A percentile compares a stretch with the other conserved stretches of the same genome.
Conservation (phyloP, 2,113 vertebrate genomes). For the Elaphurus davidianus region DNA sequence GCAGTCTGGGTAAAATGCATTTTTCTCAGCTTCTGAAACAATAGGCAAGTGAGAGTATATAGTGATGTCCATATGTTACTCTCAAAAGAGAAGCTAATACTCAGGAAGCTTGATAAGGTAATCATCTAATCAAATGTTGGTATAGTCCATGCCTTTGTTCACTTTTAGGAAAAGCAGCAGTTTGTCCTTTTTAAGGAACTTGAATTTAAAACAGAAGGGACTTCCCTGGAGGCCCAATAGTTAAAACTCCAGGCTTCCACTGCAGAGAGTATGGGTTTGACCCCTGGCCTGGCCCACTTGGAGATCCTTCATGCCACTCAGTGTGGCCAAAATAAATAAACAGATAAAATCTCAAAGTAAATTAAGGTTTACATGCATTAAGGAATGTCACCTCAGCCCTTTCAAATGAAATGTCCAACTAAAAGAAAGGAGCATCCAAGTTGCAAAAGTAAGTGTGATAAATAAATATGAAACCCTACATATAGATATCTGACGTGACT, state of each 20-base stretch:
- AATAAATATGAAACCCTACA: not conserved
- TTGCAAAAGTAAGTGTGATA: not conserved
- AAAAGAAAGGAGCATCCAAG: not conserved
- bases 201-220: not conserved
- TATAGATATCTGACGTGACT: not conserved
- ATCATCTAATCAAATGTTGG: conserved; percentile 1
- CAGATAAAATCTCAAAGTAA: not conserved
- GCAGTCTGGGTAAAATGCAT: not conserved
- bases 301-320: not conserved
- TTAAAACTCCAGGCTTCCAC: not conserved
- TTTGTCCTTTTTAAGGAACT: not conserved
- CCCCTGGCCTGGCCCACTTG: not conserved
- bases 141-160: not conserved
- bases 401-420: not conserved
- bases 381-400: not conserved
- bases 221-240: not conserved
- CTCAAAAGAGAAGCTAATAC: not conserved
- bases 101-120: not conserved
- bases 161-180: conserved; percentile 1
- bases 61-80: not conserved
- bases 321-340: not conserved
- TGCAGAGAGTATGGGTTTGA: not conserved
- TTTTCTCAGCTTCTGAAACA: not conserved
- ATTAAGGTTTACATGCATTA: not conserved
- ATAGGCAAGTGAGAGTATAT: not conserved